Base-by-base conservation (phyloP, 2,888 invertebrate species). In the Drosophila pseudotalamancana region DNA sequence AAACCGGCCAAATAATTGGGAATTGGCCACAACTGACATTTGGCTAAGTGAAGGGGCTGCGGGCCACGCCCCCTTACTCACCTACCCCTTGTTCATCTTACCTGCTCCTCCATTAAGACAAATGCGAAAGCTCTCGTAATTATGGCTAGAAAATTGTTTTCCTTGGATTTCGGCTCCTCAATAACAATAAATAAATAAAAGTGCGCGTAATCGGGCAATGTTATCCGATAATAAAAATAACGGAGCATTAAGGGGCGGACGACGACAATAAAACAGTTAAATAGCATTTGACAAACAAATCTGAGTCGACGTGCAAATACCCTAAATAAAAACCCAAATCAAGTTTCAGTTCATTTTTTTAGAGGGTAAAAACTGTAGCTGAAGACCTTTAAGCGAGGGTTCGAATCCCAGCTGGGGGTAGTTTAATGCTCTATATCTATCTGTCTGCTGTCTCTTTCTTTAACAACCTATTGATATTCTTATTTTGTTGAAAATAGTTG, bases 171-270 rank as follows among this genome's bases (percentile, higher is more conserved):
- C 40, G 48, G 34, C 42, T 55, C 54, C 67, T 76, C 81, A 83
- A 81, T 86, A 81, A 81, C 81, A 74, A 81, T 81, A 81, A 81
- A 82, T 83, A 80, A 83, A 81, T 79, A 85, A 73, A 72, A 86
- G 83, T 79, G 80, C 73, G 72, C 80, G 86, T 81, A 83, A 85
- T 81, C 86, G 80, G 74, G 61, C 77, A 69, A 85, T 85, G 71
- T 69, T 83, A 81, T 82, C 77, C 80, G 74, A 79, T 76, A 85
- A 85, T 82, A 85, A 81, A 75, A 82, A 79, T 80, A 80, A 73
- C 66, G 64, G 34, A 14, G 42, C 62, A 74, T 72, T 68, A 57
- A 63, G 63, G 63, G 63, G 71, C 57, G 71, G 57, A 70, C 59
- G 71, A 62, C 75, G 57, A 70, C 59, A 68, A 84, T 61, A 68